These are phyloP conservation scores for Pachydiplax longipennis DNA, from an alignment of 2,888 invertebrate genomes.

Conservation along the genomic window DNA sequence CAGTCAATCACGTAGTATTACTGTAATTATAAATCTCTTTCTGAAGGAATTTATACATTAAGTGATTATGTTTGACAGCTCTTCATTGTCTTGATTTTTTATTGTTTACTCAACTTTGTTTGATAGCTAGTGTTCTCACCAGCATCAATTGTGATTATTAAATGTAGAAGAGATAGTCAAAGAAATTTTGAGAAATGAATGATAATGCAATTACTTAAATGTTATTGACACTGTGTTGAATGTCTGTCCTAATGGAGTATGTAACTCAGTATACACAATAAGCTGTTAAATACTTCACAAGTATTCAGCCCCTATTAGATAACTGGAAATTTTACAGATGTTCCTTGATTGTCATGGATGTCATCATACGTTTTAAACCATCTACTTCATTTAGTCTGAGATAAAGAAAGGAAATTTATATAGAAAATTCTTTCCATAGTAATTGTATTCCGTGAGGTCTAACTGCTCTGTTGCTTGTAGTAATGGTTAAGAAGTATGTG, in stretches of 20 bases:
- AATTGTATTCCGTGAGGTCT: neutral
- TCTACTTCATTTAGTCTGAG: neutral
- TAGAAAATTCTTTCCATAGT: neutral
- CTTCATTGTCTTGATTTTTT: neutral
- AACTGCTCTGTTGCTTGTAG: neutral
- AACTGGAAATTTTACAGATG: neutral
- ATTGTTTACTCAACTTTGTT: neutral
- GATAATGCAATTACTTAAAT: conserved; percentile 4
- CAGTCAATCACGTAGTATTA: neutral
- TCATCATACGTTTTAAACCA: neutral
- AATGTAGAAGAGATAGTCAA: neutral
- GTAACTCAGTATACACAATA: neutral
- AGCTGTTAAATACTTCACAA: neutral
- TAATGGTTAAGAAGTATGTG: neutral
- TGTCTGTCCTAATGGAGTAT: neutral
- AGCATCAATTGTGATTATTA: neutral
- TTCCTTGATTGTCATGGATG: neutral
- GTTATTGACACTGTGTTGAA: neutral
- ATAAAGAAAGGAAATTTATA: neutral
- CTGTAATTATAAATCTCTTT: neutral
- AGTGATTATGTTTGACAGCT: no score
- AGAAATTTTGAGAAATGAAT: neutral
- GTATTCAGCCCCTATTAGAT: neutral
- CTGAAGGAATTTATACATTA: neutral
- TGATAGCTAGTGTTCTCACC: neutral